Evolutionary conservation across 2,888 invertebrate species (phyloP).

Genomic region (Tanytarsus gracilentus): DNA sequence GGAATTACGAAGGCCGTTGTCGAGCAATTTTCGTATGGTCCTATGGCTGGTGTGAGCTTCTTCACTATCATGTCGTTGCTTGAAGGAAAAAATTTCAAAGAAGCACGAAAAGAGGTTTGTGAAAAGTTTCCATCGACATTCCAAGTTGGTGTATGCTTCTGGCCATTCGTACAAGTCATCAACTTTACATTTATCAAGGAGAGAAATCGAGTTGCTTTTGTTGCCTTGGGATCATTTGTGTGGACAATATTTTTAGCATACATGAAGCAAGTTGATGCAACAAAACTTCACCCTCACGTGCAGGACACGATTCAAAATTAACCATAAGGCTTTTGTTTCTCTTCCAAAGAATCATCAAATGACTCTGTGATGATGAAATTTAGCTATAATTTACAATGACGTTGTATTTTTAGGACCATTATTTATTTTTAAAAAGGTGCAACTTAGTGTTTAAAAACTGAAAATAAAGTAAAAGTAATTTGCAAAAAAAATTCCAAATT

Average conservation of each 20-base stretch:
- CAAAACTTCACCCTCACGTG: slow-evolving; percentile 30
- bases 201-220: slow-evolving; percentile 62
- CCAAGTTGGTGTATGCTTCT: slow-evolving; percentile 52
- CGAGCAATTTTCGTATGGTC: slow-evolving; percentile 67
- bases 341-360: too few relatives aligned
- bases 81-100: slow-evolving; percentile 56
- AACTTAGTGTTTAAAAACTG: too few relatives aligned
- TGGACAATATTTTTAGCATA: slow-evolving; percentile 73
- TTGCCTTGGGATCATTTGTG: slow-evolving; percentile 60
- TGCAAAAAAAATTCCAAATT: too few relatives aligned
- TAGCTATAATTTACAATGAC: too few relatives aligned
- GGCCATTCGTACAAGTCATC: slow-evolving; percentile 64
- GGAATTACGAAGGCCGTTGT: slow-evolving; percentile 57
- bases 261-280: slow-evolving; percentile 56
- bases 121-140: slow-evolving; percentile 68
- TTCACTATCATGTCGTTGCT: slow-evolving; percentile 67
- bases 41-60: slow-evolving; percentile 66
- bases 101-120: slow-evolving; percentile 58
- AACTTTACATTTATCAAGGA: slow-evolving; percentile 64
- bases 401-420: too few relatives aligned
- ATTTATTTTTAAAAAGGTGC: too few relatives aligned
- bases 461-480: too few relatives aligned
- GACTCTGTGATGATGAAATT: too few relatives aligned
- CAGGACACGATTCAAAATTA: too few relatives aligned
- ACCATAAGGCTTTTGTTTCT: too few relatives aligned